phyloP scores from a whole-genome alignment of 2,888 invertebrate species.

The Drosophila formosana region DNA sequence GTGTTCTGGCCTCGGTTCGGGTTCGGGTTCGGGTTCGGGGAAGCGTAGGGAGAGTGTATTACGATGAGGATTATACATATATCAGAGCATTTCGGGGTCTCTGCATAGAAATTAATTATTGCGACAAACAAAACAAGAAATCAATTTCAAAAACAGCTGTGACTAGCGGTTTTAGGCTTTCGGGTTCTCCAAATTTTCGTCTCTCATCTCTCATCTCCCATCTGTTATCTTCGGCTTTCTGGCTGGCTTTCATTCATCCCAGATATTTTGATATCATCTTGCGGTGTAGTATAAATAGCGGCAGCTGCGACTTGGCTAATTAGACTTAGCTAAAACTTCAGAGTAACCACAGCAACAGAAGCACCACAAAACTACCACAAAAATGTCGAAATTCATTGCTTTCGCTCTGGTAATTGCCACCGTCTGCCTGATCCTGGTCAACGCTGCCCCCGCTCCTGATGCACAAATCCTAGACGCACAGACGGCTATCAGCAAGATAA shows the following conservation, averaged over 20 bases:
- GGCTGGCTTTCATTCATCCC: constrained; percentile 46
- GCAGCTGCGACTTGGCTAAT: constrained; percentile 44
- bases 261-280: constrained; percentile 18
- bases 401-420: constrained; percentile 51
- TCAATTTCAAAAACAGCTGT: constrained; percentile 52
- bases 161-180: constrained; percentile 21
- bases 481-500: constrained; percentile 68
- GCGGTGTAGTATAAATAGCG: constrained; percentile 68
- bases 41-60: constrained; percentile 1
- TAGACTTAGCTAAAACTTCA: constrained; percentile 53
- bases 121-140: constrained; percentile 53
- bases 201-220: background rate
- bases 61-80: constrained; percentile 40
- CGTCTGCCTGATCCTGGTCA: constrained; percentile 51
- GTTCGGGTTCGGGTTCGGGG: background rate
- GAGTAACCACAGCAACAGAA: constrained; percentile 10
- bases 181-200: constrained; percentile 9
- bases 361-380: constrained; percentile 20
- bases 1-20: background rate
- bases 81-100: constrained; percentile 24
- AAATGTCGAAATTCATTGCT: constrained; percentile 62
- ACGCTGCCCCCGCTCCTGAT: constrained; percentile 58
- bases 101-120: constrained; percentile 39
- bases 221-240: constrained; percentile 2
- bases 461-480: constrained; percentile 63